Evolutionary conservation across 1,140 invertebrate genomes (phyloP), one percentile per base, ranked within the genome.

Genomic region (Hyposmocoma kahamanoa): DNA sequence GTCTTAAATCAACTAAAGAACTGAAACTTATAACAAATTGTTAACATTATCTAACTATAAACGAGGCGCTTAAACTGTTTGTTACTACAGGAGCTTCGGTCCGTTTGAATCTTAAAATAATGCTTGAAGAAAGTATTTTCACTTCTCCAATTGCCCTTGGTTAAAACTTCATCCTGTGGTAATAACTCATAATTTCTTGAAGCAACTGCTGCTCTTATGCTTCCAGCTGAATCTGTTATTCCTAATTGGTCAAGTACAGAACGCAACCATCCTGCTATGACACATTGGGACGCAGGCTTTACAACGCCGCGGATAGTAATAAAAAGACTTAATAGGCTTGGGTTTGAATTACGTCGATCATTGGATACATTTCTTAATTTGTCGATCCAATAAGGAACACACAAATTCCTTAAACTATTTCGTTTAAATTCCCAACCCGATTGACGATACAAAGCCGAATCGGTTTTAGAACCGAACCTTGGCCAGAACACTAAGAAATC

Each of bases 241-340:
- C 32, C 28, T 8, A 54, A 42, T 0, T 15, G 38, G 24, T 20
- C 28, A 30, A 66, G 52, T 22, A 45, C 36, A 15, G 58, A 62
- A 17, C 34, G 22, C 1, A 71, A 18, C 67, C 67, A 71, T 13
- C 65, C 65, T 1, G 65, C 55, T 11, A 72, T 69, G 8, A 64
- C 47, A 2, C 43, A 10, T 42, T 58, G 42, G 17, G 63, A 72
- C 3, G 66, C 66, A 17, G 44, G 34, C 18, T 49, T 56, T 13
- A 67, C 58, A 36, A 41, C 30, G 1, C 56, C 56, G 47, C 53
- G 53, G 9, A 50, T 54, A 11, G 59, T 58, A 19, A 36, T 36
- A 17, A 36, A 36, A 8, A 36, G 18, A n/a, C 32, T n/a, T 8
- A 8, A 17, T 2, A 17, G 18, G 13, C 6, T 30, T 6, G 10